These are phyloP conservation scores for Belgica antarctica DNA, from an alignment of 2,888 invertebrate species.

Conservation along the genomic window DNA sequence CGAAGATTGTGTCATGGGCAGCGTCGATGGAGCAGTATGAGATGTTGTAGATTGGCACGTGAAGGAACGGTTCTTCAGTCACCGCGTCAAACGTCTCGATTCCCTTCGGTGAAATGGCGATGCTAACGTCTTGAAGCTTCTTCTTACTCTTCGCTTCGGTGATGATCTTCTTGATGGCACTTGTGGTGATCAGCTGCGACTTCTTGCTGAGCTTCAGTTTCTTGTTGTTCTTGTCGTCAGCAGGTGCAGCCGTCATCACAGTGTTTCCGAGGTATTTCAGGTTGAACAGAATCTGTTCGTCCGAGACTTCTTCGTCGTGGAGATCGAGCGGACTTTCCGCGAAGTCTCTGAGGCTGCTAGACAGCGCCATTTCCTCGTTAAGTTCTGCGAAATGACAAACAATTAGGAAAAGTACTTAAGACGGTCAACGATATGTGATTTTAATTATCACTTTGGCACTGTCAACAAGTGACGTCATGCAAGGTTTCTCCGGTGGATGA, in stretches of 20 bases:
- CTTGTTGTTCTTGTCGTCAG: slow-evolving; percentile 46
- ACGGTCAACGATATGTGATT: neutral
- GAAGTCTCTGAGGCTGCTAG: slow-evolving; percentile 46
- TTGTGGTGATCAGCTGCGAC: slow-evolving; percentile 72
- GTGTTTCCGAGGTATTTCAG: slow-evolving; percentile 50
- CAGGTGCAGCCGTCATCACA: slow-evolving; percentile 48
- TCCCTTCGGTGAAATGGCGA: slow-evolving; percentile 54
- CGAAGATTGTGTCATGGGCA: slow-evolving; percentile 79
- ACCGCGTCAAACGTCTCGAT: slow-evolving; percentile 71
- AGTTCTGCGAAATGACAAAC: no score
- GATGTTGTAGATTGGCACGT: slow-evolving; percentile 84
- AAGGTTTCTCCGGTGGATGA: no score
- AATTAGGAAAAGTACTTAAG: neutral
- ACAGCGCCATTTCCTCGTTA: slow-evolving; percentile 47
- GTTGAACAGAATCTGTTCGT: slow-evolving; percentile 47
- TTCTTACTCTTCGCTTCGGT: slow-evolving; percentile 58
- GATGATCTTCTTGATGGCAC: slow-evolving; percentile 78
- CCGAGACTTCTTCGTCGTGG: slow-evolving; percentile 46
- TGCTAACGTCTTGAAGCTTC: slow-evolving; percentile 26
- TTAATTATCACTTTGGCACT: neutral
- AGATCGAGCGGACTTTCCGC: slow-evolving; percentile 44
- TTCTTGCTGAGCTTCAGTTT: slow-evolving; percentile 47
- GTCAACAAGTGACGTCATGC: no score
- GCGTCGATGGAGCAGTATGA: slow-evolving; percentile 89
- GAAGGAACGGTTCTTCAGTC: slow-evolving; percentile 68